Percentiles rank a stretch among this genome's conserved stretches.
Evolutionary conservation across 2,113 vertebrate species (phyloP).

Genomic region (Neogobius melanostomus): DNA sequence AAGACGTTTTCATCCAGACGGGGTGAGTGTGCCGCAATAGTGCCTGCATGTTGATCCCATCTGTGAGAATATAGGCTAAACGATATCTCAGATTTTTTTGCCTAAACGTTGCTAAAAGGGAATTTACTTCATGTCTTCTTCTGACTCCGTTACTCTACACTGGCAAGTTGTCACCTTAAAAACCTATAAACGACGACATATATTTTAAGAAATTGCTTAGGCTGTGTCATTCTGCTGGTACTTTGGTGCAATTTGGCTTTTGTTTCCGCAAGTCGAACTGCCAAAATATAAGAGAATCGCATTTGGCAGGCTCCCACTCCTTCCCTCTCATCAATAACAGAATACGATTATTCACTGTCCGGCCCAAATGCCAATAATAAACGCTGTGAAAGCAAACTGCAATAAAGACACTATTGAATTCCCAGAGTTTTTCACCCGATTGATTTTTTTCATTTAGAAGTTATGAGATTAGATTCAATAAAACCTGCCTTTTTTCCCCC

Average conservation of each 20-base stretch:
- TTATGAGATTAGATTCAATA: constrained; percentile 22
- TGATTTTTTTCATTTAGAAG: constrained; percentile 22
- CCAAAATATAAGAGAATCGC: constrained; percentile 20
- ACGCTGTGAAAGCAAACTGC: constrained; percentile 28
- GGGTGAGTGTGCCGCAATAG: too few species aligned
- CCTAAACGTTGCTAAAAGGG: too few species aligned
- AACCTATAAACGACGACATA: too few species aligned
- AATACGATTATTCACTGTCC: constrained; percentile 19
- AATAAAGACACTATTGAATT: constrained; percentile 41
- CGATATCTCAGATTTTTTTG: too few species aligned
- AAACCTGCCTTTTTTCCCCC: neutral
- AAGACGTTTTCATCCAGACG: too few species aligned
- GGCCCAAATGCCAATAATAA: constrained; percentile 17
- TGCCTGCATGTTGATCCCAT: too few species aligned
- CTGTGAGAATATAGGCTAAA: too few species aligned
- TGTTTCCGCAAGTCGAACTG: constrained; percentile 7
- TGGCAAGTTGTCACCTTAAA: too few species aligned
- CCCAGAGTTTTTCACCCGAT: constrained; percentile 7
- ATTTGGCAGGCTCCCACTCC: constrained; percentile 33
- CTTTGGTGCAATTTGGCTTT: neutral
- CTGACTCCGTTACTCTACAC: too few species aligned
- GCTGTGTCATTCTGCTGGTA: neutral
- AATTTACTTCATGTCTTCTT: too few species aligned
- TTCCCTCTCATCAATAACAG: constrained; percentile 36
- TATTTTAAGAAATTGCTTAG: neutral